Percentiles rank a stretch among this genome's conserved stretches.
Evolutionary conservation across 1,140 invertebrate species (phyloP).

Genomic region (Heliconius nattereri): DNA sequence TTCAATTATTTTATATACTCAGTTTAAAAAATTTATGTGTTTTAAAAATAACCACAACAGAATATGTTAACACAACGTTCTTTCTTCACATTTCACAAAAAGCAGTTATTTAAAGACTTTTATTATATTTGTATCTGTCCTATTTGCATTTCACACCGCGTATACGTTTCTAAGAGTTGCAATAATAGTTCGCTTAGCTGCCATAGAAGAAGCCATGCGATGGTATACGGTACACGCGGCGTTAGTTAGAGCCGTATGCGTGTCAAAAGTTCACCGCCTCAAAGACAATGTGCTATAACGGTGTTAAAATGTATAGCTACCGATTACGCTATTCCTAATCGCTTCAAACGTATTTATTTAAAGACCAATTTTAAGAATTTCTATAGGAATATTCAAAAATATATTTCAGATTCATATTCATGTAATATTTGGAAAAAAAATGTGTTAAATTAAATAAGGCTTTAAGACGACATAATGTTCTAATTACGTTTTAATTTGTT

Average conservation of each 20-base stretch:
- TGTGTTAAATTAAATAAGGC: too few relatives aligned
- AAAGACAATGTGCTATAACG: conserved; percentile 18
- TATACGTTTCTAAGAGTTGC: not conserved
- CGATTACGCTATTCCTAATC: conserved; percentile 2
- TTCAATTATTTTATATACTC: not conserved
- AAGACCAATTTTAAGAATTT: not conserved
- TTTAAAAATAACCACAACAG: too few relatives aligned
- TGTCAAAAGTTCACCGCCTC: conserved; percentile 15
- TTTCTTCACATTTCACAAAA: too few relatives aligned
- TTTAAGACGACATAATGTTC: too few relatives aligned
- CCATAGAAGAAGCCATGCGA: not conserved
- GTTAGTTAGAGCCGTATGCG: conserved; percentile 11
- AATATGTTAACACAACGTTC: too few relatives aligned
- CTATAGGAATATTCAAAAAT: not conserved
- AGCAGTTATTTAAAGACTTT: too few relatives aligned
- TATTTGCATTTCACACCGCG: not conserved
- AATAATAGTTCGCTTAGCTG: not conserved
- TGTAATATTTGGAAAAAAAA: too few relatives aligned
- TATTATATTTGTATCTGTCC: too few relatives aligned
- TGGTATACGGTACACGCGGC: not conserved
- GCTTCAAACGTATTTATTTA: not conserved
- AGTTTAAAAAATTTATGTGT: not conserved
- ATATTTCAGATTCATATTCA: too few relatives aligned
- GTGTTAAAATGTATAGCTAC: conserved; percentile 3
- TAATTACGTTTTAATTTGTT: too few relatives aligned